These are phyloP conservation scores for Neodiprion virginianus DNA, from an alignment of 1,140 invertebrate species.

Conservation along the genomic window DNA sequence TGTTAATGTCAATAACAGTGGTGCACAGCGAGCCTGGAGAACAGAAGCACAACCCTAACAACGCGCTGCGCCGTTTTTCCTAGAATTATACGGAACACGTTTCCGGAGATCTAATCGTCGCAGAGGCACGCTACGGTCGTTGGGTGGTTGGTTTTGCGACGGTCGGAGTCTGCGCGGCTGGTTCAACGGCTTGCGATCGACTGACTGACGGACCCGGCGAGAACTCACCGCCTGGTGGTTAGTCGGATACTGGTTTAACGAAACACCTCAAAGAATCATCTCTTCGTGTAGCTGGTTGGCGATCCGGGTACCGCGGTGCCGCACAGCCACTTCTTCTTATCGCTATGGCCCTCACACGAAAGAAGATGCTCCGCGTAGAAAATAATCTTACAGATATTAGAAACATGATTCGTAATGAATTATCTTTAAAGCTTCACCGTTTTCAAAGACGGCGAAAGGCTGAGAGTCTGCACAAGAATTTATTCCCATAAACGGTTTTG, in stretches of 20 bases:
- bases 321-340: too few relatives aligned
- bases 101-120: neutral
- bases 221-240: neutral
- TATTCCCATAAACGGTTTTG: too few relatives aligned
- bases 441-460: too few relatives aligned
- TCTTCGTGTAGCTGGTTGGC: neutral
- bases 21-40: too few relatives aligned
- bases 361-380: too few relatives aligned
- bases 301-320: neutral
- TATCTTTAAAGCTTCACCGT: too few relatives aligned
- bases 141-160: neutral
- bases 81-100: neutral
- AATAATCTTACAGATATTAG: too few relatives aligned
- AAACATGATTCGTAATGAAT: too few relatives aligned
- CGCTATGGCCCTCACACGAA: too few relatives aligned
- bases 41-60: neutral
- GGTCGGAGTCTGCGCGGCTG: conserved; percentile 3
- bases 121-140: neutral
- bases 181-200: conserved; percentile 4
- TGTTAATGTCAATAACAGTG: too few relatives aligned
- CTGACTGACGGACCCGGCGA: neutral
- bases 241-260: neutral
- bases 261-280: neutral
- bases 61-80: neutral
- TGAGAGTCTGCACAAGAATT: too few relatives aligned